These are phyloP conservation scores for Panzeria rudis DNA, from an alignment of 2,888 invertebrate genomes.

Conservation along the genomic window DNA sequence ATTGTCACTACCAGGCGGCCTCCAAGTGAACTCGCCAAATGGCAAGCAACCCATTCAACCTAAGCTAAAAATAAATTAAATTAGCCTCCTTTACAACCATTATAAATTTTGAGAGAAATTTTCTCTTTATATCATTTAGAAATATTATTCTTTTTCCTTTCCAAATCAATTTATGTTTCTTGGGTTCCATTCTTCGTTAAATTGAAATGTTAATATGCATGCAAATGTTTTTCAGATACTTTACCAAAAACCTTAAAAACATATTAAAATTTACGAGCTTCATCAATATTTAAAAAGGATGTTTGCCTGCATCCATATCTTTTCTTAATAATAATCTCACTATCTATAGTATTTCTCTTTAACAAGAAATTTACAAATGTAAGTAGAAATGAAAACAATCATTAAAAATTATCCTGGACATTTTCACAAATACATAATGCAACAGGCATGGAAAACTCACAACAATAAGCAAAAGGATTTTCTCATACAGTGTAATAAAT, in stretches of 20 bases:
- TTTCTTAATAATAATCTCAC: background rate
- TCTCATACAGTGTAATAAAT: too few relatives aligned
- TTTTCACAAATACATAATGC: background rate
- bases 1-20: too few relatives aligned
- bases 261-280: slow-evolving; percentile 43
- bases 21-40: too few relatives aligned
- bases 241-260: background rate
- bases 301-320: background rate
- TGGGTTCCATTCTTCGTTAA: background rate
- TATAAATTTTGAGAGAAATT: too few relatives aligned
- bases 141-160: background rate
- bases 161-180: background rate
- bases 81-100: too few relatives aligned
- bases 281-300: slow-evolving; percentile 35
- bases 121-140: too few relatives aligned
- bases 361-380: slow-evolving; percentile 2
- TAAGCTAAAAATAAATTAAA: too few relatives aligned
- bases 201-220: background rate
- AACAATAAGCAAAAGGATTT: too few relatives aligned
- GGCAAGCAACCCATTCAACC: too few relatives aligned
- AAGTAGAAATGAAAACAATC: slow-evolving; percentile 26
- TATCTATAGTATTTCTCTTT: slow-evolving; percentile 2
- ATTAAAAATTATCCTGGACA: slow-evolving; percentile 7
- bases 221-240: background rate
- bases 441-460: background rate